These are phyloP conservation scores for Rhingia rostrata DNA, from an alignment of 2,888 invertebrate species.

Conservation along the genomic window DNA sequence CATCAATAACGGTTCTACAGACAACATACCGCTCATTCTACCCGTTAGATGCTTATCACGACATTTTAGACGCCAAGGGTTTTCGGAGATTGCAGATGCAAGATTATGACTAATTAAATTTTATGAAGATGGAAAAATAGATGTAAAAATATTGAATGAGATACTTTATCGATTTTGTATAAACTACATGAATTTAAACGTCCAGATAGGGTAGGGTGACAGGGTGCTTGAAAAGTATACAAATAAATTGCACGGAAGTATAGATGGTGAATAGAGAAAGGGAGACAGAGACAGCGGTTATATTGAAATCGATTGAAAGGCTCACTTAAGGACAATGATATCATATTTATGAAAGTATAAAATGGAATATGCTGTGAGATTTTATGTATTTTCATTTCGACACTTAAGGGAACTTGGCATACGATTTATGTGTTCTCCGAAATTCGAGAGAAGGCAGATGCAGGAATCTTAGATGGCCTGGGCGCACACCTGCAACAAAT, in stretches of 20 bases:
- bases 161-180: conserved; percentile 27
- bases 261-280: too few species aligned
- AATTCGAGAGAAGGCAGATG: neutral
- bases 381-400: conserved; percentile 1
- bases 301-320: neutral
- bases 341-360: conserved; percentile 35
- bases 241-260: neutral
- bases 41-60: conserved; percentile 30
- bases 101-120: conserved; percentile 71
- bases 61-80: conserved; percentile 37
- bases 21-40: too few species aligned
- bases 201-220: neutral
- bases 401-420: conserved; percentile 2
- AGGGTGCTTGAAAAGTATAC: neutral
- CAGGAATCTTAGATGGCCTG: too few species aligned
- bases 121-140: conserved; percentile 59
- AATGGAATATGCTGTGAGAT: conserved; percentile 15
- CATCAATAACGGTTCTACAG: neutral
- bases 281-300: neutral
- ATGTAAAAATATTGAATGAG: conserved; percentile 33
- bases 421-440: conserved; percentile 12
- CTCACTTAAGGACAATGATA: conserved; percentile 18
- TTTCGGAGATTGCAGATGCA: conserved; percentile 39
- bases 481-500: too few species aligned
- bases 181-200: conserved; percentile 27